phyloP scores from a whole-genome alignment of 1,140 invertebrate genomes.

The Anagrus nilaparvatae region DNA sequence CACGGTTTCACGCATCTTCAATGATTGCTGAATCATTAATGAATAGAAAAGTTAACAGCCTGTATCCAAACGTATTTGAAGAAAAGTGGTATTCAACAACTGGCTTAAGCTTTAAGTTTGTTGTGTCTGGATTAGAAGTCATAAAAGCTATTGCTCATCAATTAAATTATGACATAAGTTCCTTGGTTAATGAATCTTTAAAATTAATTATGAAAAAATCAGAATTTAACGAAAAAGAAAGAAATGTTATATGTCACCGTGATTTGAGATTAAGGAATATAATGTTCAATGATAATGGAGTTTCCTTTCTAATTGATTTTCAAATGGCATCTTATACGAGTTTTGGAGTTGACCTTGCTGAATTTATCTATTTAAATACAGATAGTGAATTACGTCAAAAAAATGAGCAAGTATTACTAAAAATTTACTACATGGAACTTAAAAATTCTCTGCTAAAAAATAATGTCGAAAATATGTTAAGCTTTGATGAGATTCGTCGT shows the following conservation, averaged over 20 bases:
- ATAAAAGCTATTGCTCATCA: background rate
- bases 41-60: background rate
- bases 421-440: background rate
- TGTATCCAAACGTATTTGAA: background rate
- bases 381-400: background rate
- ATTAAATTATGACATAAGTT: background rate
- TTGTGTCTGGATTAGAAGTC: background rate
- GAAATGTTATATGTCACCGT: background rate
- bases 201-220: background rate
- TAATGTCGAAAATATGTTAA: no score
- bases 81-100: background rate
- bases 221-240: background rate
- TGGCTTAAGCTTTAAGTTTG: background rate
- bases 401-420: background rate
- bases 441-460: background rate
- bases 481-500: background rate
- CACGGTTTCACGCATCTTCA: background rate
- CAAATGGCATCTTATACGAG: background rate
- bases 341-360: background rate
- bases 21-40: background rate
- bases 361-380: background rate
- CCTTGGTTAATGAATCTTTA: background rate
- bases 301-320: background rate
- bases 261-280: background rate
- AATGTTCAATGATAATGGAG: background rate